These are phyloP conservation scores for Pogonocherus hispidulus DNA, from an alignment of 2,888 invertebrate species.

Conservation along the genomic window DNA sequence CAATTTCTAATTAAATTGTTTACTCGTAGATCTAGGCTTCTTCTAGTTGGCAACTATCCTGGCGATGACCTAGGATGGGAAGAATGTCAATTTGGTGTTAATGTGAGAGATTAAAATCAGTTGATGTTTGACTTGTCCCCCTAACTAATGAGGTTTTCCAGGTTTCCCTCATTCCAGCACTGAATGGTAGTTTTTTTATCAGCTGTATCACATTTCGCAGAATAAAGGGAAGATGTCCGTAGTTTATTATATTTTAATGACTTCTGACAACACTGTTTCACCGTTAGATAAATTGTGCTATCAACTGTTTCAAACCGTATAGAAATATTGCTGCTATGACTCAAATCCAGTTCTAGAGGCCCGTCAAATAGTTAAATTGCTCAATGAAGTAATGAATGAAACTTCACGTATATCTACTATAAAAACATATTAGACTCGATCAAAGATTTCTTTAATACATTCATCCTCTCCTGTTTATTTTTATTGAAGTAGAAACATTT, in stretches of 20 bases:
- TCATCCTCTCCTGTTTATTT: constrained; percentile 3
- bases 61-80: too few relatives aligned
- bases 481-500: constrained; percentile 7
- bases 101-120: too few relatives aligned
- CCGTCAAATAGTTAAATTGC: neutral
- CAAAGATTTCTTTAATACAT: constrained; percentile 11
- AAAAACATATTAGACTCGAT: constrained; percentile 5
- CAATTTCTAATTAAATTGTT: too few relatives aligned
- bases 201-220: neutral
- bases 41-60: too few relatives aligned
- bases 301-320: neutral
- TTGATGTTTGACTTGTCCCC: too few relatives aligned
- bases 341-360: neutral
- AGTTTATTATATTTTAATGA: neutral
- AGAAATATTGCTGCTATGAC: neutral
- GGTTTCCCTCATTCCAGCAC: too few relatives aligned
- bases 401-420: neutral
- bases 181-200: too few relatives aligned
- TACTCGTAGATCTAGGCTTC: too few relatives aligned
- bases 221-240: neutral
- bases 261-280: neutral
- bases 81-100: too few relatives aligned
- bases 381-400: constrained; percentile 6
- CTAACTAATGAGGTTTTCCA: too few relatives aligned
- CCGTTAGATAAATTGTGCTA: neutral